Conservation (phyloP, 1,140 invertebrate species). For the Drosophila arizonae region DNA sequence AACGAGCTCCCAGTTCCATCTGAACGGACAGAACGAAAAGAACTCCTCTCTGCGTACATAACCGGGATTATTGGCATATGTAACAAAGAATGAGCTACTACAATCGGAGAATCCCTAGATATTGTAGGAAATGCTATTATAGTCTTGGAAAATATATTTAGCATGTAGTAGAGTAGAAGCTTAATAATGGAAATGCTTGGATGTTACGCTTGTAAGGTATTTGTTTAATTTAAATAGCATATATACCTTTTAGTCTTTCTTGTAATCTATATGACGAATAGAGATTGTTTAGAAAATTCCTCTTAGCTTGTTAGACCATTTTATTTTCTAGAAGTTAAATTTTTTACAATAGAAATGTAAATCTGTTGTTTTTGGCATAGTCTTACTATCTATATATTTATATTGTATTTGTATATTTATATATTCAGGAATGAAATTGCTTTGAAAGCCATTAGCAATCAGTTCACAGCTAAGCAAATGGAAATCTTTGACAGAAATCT, state of each 20-base stretch:
- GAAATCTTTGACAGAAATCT: conserved; percentile 34
- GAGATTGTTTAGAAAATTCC: too few species aligned
- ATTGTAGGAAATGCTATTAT: not conserved
- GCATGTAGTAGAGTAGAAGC: not conserved
- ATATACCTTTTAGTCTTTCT: too few species aligned
- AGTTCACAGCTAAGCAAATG: conserved; percentile 52
- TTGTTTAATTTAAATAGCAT: too few species aligned
- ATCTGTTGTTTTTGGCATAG: too few species aligned
- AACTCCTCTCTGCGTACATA: not conserved
- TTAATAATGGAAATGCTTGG: not conserved
- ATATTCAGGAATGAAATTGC: conserved; percentile 3
- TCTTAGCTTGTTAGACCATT: too few species aligned
- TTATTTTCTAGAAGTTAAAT: too few species aligned
- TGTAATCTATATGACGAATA: too few species aligned
- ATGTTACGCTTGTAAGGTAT: not conserved
- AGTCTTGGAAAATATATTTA: not conserved
- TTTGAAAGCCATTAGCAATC: conserved; percentile 28
- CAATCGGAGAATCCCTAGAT: not conserved
- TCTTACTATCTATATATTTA: too few species aligned
- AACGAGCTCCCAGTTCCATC: conserved; percentile 1
- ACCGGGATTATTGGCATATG: not conserved
- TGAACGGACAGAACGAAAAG: not conserved
- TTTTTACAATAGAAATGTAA: too few species aligned
- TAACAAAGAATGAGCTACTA: not conserved
- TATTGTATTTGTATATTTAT: not conserved